Evolutionary conservation across 2,888 invertebrate genomes (phyloP), one percentile per base, ranked within the genome.

Genomic region (Amiota mariae): DNA sequence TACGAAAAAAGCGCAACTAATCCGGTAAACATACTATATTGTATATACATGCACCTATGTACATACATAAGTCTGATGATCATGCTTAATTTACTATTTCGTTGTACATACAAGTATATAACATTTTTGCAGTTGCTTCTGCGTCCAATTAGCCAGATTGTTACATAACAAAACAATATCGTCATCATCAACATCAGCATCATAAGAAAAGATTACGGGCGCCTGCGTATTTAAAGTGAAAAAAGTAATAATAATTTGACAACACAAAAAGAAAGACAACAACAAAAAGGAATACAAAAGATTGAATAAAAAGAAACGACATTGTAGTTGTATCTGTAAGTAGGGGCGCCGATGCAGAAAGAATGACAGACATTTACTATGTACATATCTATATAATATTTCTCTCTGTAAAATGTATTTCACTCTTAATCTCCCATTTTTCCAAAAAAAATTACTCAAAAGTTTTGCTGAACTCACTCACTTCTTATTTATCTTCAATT

Each of bases 101-200:
- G 11, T 49, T 66, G 11, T 48, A n/a, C n/a, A 49, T 18, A 4
- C 13, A 10, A 3, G 3, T 48, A 12, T 66, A 11, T 49, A 1
- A 48, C 12, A 11, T 49, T 49, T 68, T 66, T 36, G 49, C 36
- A 15, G 13, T 36, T 68, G 51, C 4, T 13, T 20, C 48, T 15
- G 18, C 48, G 47, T 54, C 77, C 83, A 86, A 83, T 83, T 83
- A 83, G 84, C 75, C 76, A 63, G 75, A 36, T 59, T 73, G 82
- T 83, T 83, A 83, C 83, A 86, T 83, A 80, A 82, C 66, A 80
- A 24, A 48, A 48, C n/a, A 15, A 20, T 10, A 59, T 36, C 36
- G 8, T 36, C 36, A 36, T 36, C 36, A 36, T 36, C 36, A 36
- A 36, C 36, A 36, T 36, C 36, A 6, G 6, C 36, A 36, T 36